Evolutionary conservation across 2,113 vertebrate species (phyloP).

Genomic region (Neolamprologus hecqui): DNA sequence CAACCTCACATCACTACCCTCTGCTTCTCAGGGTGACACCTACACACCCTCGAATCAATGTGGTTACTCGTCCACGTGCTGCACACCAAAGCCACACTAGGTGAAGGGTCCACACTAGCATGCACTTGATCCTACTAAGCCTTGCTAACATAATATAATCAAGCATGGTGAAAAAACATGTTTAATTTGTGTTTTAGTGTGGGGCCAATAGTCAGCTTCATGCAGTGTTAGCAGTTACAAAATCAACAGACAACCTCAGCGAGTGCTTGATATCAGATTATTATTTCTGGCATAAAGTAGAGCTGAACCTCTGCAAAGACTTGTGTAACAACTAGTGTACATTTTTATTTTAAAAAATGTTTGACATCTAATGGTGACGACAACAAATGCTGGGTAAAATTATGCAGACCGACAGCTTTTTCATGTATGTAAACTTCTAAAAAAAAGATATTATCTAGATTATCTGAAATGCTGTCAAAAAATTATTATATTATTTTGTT

Average conservation of each 20-base stretch:
- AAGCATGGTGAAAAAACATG: fast-evolving
- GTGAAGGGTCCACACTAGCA: neutral
- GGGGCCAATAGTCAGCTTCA: neutral
- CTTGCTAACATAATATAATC: neutral
- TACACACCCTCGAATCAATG: neutral
- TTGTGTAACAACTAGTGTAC: neutral
- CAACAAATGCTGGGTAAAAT: neutral
- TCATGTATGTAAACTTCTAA: fast-evolving
- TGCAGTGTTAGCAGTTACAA: neutral
- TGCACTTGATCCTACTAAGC: neutral
- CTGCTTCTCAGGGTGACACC: neutral
- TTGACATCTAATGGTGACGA: neutral
- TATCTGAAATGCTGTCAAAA: neutral
- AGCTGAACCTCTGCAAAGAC: fast-evolving
- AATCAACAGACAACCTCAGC: fast-evolving
- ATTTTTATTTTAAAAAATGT: neutral
- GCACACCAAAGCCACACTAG: neutral
- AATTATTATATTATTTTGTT: neutral
- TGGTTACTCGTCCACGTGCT: neutral
- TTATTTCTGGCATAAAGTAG: neutral
- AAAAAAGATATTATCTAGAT: neutral
- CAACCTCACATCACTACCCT: neutral
- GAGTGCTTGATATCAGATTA: fast-evolving
- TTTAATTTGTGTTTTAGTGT: fast-evolving
- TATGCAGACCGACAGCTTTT: neutral